Base-by-base conservation (phyloP, 2,888 invertebrate species). In the Harpalus rubripes region DNA sequence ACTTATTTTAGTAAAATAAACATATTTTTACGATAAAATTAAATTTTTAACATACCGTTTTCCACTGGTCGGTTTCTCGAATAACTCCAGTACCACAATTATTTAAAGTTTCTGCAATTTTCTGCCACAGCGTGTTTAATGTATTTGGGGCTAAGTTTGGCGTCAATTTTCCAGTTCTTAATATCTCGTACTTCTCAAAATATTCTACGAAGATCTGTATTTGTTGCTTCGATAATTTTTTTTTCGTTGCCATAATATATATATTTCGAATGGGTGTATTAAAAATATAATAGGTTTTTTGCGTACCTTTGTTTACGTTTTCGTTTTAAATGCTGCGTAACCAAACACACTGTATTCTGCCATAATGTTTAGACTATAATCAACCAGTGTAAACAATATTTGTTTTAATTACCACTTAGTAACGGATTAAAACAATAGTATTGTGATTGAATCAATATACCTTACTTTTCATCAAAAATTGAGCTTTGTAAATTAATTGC, bases 111-210 rank as follows among this genome's bases (percentile, higher is more conserved):
- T 63, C 12, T 1, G 63, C 2, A 10, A 63, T 63, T 63, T 63
- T 12, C 12, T 63, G 63, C 63, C 63, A 63, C 3, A 63, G 12
- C 18, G 10, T 10, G 26, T 22, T 63, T 63, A 63, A 18, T 22
- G 22, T 26, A 63, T 63, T 63, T 63, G 63, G 59, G 15, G 16
- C 6, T 15, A 59, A 15, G n/a, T 59, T 59, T 59, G 16, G 59
- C 59, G 59, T 59, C 7, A 59, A 15, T 59, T 59, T 59, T 12
- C 59, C 59, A 15, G 63, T 63, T 22, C 63, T 63, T 22, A 63
- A 63, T 22, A 63, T 2, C 18, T 63, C 63, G 26, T 63, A 1
- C 12, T 63, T 63, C 10, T 61, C 61, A 22, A 26, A 63, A 63
- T 63, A 26, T 26, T 12, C 16, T 7, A 63, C 63, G 26, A 22